Evolutionary conservation across 1,140 invertebrate species (phyloP), one percentile per base, ranked within the genome.

Genomic region (Holotrichia oblita): DNA sequence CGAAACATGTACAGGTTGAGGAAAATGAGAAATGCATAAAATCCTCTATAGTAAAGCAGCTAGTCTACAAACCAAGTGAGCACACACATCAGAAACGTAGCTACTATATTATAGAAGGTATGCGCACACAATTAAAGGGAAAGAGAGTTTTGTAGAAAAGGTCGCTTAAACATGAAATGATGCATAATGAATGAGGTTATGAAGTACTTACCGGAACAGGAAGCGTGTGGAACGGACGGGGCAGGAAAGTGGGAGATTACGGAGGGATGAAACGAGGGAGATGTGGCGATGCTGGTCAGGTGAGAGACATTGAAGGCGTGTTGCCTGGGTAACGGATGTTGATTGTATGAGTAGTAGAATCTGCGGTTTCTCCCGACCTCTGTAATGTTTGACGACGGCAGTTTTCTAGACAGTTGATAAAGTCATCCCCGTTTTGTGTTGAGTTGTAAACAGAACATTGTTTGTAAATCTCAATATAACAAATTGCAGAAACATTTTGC

Each of bases 171-270:
- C 81, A 77, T 79, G 78, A 81, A 81, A 82, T 80, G 81, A 82
- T 81, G 81, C 81, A 82, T 82, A 82, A 82, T 82, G 78, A 81
- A 82, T 78, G 77, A 81, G 80, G 80, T 82, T 81, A 81, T 81
- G 80, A 80, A 82, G 80, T 78, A 79, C 80, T 76, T 76, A 74
- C 77, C 81, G 80, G 81, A 81, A 82, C 73, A 69, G 81, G 81
- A 82, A 81, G 61, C 61, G 8, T n/a, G n/a, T n/a, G 44, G 44
- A 48, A 69, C 42, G 74, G 75, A 76, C 40, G 76, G 72, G n/a
- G 44, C 7, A n/a, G 7, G 44, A n/a, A 12, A 48, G 6, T 3
- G n/a, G 44, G 44, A 48, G 44, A 9, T 48, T 14, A n/a, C 12
- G 12, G 44, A 48, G 44, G 44, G n/a, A 12, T 10, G 3, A 48